Conservation (phyloP, 2,113 vertebrate genomes). For the Tinamus guttatus region DNA sequence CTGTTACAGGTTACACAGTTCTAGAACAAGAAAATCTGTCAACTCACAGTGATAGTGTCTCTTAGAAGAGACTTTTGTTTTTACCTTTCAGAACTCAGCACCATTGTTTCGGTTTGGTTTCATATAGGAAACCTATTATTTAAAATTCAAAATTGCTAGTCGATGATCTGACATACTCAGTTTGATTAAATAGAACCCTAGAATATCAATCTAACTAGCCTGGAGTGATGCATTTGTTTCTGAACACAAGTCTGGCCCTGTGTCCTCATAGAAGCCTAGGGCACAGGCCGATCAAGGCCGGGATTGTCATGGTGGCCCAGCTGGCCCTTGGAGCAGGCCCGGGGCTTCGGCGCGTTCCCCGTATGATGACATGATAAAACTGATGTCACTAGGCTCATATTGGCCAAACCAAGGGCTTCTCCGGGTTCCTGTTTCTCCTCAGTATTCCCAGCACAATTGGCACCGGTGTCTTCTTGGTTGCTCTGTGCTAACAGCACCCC, state of each 20-base stretch:
- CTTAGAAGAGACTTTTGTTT: background rate
- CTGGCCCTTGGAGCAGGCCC: background rate
- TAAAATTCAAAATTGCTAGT: background rate
- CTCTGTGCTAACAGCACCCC: background rate
- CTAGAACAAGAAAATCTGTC: constrained; percentile 8
- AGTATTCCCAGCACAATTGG: background rate
- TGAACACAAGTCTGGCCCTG: background rate
- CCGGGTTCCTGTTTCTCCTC: background rate
- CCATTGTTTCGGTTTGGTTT: constrained; percentile 18
- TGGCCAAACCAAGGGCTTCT: background rate
- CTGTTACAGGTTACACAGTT: background rate
- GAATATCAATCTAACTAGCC: background rate
- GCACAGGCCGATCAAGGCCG: background rate
- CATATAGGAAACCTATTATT: background rate
- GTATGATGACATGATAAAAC: background rate
- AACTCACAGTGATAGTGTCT: background rate
- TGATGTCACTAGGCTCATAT: background rate
- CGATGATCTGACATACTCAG: background rate
- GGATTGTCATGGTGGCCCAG: background rate
- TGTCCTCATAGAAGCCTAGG: background rate
- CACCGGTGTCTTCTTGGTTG: background rate
- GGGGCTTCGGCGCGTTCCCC: background rate
- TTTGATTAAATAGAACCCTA: background rate
- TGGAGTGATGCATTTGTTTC: background rate
- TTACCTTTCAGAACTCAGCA: background rate